Percentiles rank a stretch among this genome's conserved stretches.
Evolutionary conservation across 1,140 invertebrate species (phyloP).

Genomic region (Drosophila baimaii): DNA sequence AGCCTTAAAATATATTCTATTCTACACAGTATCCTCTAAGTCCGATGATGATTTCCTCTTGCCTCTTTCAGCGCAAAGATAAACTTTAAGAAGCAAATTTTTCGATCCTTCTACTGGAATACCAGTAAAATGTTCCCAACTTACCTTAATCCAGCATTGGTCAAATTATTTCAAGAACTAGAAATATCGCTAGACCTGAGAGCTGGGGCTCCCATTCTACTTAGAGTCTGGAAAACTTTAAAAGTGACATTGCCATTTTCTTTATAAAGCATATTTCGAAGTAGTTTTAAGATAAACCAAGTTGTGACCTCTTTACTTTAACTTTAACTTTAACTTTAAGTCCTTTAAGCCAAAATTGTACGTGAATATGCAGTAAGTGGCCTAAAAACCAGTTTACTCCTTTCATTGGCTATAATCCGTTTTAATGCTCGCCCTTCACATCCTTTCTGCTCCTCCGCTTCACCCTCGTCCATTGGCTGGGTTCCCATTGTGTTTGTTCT

Average conservation of each 20-base stretch:
- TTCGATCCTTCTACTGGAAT: too few species aligned
- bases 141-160: not conserved
- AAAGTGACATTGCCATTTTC: not conserved
- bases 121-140: too few species aligned
- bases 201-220: not conserved
- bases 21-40: too few species aligned
- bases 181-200: too few species aligned
- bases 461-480: slow-evolving; percentile 14
- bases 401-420: slow-evolving; percentile 30
- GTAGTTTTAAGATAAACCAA: not conserved
- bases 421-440: slow-evolving; percentile 15
- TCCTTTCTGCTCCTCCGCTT: slow-evolving; percentile 10
- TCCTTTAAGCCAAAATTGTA: slow-evolving; percentile 3
- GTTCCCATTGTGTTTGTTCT: slow-evolving; percentile 33
- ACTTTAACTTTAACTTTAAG: not conserved
- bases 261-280: not conserved
- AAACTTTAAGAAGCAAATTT: not conserved
- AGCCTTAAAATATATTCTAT: too few species aligned
- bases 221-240: too few species aligned
- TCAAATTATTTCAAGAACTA: too few species aligned
- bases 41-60: too few species aligned
- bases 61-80: too few species aligned
- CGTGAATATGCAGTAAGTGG: not conserved
- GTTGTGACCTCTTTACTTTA: not conserved
- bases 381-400: slow-evolving; percentile 9